phyloP scores from a whole-genome alignment of 2,888 invertebrate genomes.

The Apeira syringaria region DNA sequence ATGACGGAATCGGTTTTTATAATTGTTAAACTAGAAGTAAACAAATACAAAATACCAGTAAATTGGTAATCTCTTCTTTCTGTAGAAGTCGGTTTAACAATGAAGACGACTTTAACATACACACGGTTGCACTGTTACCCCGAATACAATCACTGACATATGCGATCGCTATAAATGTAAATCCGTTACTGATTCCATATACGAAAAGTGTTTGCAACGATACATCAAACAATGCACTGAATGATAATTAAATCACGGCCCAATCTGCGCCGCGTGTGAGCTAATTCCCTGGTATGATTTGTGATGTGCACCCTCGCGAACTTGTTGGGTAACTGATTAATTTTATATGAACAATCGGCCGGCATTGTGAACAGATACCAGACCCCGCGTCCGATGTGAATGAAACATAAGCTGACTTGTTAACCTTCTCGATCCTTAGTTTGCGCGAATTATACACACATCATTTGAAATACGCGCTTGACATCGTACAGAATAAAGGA shows the following conservation, averaged over 20 bases:
- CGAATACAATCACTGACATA: not conserved
- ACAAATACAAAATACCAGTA: no score
- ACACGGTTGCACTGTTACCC: no score
- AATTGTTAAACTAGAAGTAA: no score
- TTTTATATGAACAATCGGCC: constrained; percentile 73
- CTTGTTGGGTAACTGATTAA: constrained; percentile 64
- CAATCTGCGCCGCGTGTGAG: constrained; percentile 21
- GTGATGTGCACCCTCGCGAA: constrained; percentile 38
- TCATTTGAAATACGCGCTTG: no score
- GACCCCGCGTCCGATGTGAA: constrained; percentile 52
- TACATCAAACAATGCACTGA: constrained; percentile 37
- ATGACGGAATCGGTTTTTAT: no score
- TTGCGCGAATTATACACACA: no score
- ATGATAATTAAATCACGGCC: constrained; percentile 23
- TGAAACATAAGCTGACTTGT: constrained; percentile 54
- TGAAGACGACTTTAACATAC: no score
- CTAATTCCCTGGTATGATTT: constrained; percentile 50
- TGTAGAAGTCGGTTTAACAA: no score
- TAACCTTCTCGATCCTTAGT: constrained; percentile 17
- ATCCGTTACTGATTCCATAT: constrained; percentile 27
- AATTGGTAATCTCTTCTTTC: no score
- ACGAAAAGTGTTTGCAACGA: constrained; percentile 40
- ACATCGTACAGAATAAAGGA: no score
- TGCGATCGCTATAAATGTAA: constrained; percentile 11
- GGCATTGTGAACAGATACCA: constrained; percentile 54